These are phyloP conservation scores for Brachionus paranguensis DNA, from an alignment of 1,140 invertebrate genomes.

Conservation along the genomic window DNA sequence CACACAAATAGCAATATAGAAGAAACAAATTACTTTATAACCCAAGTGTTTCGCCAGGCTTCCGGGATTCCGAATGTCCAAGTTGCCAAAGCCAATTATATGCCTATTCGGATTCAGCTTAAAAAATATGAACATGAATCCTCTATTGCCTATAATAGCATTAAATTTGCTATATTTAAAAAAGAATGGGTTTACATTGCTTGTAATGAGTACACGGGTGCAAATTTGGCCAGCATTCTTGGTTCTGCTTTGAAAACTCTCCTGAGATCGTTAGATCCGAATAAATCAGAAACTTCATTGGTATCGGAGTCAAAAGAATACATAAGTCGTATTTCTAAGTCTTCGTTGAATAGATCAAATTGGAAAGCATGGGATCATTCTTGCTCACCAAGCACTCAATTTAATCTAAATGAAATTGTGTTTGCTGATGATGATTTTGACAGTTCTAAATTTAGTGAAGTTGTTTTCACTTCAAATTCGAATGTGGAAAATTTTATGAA, in stretches of 20 bases:
- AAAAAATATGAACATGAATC: not conserved
- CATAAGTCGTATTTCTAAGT: not conserved
- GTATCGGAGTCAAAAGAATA: not conserved
- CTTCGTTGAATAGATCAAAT: not conserved
- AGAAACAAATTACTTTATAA: not conserved
- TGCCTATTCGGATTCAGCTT: not conserved
- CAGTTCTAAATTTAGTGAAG: not conserved
- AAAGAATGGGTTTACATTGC: not conserved
- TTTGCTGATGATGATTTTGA: slow-evolving; percentile 14
- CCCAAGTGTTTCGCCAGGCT: not conserved
- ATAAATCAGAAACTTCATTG: not conserved
- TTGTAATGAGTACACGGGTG: not conserved
- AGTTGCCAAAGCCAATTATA: slow-evolving; percentile 13
- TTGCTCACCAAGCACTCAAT: not conserved
- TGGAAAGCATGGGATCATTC: not conserved
- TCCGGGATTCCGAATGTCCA: not conserved
- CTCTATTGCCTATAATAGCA: not conserved
- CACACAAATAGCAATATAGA: not conserved
- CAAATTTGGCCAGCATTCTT: not conserved
- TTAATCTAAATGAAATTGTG: not conserved
- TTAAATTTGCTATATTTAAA: slow-evolving; percentile 3
- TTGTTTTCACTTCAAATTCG: not conserved
- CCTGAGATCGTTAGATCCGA: not conserved
- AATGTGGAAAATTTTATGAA: not conserved
- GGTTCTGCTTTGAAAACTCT: not conserved